phyloP scores from a whole-genome alignment of 2,113 vertebrate species.

The Nyctereutes procyonoides region DNA sequence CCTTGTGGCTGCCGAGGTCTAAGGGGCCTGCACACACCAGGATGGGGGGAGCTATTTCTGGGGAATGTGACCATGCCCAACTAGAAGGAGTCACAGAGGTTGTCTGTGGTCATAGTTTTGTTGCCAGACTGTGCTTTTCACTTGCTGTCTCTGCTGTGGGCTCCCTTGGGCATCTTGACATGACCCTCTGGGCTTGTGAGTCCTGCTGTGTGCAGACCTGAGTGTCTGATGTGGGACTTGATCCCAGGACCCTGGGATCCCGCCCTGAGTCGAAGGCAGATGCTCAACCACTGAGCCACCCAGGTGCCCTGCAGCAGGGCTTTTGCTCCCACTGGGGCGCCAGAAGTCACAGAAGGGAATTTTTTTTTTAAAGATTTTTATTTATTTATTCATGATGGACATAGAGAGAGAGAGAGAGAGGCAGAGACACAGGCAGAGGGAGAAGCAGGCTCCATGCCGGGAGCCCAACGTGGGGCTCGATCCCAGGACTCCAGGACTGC shows the following conservation, averaged over 20 bases:
- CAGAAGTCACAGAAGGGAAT: background rate
- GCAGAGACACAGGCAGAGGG: too few species aligned
- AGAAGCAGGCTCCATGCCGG: too few species aligned
- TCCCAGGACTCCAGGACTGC: too few species aligned
- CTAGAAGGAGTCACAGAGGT: background rate
- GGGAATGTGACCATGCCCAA: background rate
- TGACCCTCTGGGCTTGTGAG: background rate
- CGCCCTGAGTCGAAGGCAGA: too few species aligned
- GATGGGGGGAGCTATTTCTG: background rate
- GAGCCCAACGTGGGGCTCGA: too few species aligned
- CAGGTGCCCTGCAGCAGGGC: background rate
- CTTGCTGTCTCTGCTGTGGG: background rate
- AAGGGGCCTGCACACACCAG: background rate
- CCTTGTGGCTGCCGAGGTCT: background rate
- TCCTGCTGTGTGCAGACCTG: background rate
- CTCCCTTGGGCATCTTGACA: background rate
- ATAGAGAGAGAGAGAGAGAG: too few species aligned
- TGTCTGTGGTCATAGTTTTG: accelerated
- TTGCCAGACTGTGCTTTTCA: background rate
- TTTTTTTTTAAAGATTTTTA: background rate
- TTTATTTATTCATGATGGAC: too few species aligned
- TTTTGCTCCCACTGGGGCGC: background rate
- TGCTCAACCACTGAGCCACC: too few species aligned
- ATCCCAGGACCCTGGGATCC: too few species aligned
- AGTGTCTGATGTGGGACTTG: background rate